phyloP scores from a whole-genome alignment of 64 coral and sea anemone genomes.

The Montipora sp. region DNA sequence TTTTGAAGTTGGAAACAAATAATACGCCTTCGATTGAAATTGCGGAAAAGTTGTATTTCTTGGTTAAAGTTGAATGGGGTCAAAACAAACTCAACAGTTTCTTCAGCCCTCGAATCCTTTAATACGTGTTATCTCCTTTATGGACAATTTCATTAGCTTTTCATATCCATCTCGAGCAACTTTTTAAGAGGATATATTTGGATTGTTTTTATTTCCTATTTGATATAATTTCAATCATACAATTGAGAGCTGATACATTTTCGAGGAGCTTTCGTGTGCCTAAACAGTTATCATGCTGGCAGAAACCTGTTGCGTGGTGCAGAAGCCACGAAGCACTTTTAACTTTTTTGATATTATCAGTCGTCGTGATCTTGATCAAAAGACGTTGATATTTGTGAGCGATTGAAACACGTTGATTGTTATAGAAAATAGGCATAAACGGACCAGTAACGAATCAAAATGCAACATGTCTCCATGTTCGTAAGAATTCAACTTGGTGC shows the following conservation, averaged over 20 bases:
- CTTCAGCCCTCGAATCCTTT: not conserved
- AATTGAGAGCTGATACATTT: slow-evolving; percentile 6
- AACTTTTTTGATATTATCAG: not conserved
- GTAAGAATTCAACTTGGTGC: too few species aligned
- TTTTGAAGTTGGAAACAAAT: not conserved
- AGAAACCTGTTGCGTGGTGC: not conserved
- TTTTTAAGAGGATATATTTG: slow-evolving; percentile 24
- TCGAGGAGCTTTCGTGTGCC: not conserved
- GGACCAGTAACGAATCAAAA: too few species aligned
- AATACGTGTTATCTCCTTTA: too few species aligned
- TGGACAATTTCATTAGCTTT: not conserved
- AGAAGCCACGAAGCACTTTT: not conserved
- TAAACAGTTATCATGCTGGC: not conserved
- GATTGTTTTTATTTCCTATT: slow-evolving; percentile 14
- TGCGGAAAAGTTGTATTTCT: not conserved
- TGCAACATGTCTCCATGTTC: too few species aligned
- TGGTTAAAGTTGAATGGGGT: not conserved
- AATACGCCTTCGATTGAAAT: not conserved
- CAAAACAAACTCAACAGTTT: too few species aligned
- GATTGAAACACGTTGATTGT: too few species aligned
- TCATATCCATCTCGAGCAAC: not conserved
- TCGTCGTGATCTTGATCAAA: not conserved
- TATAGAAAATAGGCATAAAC: too few species aligned
- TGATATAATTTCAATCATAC: not conserved
- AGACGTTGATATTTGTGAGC: not conserved